Evolutionary conservation across 2,113 vertebrate genomes (phyloP).

Genomic region (Festucalex cinctus): DNA sequence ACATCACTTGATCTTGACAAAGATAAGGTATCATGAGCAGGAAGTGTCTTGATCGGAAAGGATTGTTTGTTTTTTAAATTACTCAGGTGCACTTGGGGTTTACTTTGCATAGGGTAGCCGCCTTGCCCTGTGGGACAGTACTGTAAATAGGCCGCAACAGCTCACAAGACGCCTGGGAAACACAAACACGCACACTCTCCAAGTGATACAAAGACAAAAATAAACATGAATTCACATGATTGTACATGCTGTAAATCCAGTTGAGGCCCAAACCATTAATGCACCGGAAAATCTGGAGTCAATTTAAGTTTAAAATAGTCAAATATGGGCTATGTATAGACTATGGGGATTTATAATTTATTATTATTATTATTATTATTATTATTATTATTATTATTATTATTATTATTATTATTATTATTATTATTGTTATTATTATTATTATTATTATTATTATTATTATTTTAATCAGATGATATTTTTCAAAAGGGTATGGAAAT

Average conservation of each 20-base stretch:
- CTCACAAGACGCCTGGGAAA: slow-evolving; percentile 33
- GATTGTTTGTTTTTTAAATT: not conserved
- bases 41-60: slow-evolving; percentile 12
- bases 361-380: too few species aligned
- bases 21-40: slow-evolving; percentile 2
- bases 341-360: too few species aligned
- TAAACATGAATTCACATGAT: not conserved
- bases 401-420: too few species aligned
- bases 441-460: too few species aligned
- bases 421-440: too few species aligned
- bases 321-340: too few species aligned
- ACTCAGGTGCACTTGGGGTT: slow-evolving; percentile 21
- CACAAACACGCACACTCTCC: slow-evolving; percentile 3
- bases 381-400: too few species aligned
- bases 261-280: too few species aligned
- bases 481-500: too few species aligned
- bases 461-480: too few species aligned
- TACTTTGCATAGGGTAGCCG: slow-evolving; percentile 38
- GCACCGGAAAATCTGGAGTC: not conserved
- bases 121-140: slow-evolving; percentile 27
- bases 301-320: not conserved
- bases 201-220: slow-evolving; percentile 15
- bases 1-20: slow-evolving; percentile 19
- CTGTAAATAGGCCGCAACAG: slow-evolving; percentile 60
- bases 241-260: not conserved